phyloP scores from a whole-genome alignment of 2,888 invertebrate genomes.

The Hybos culiciformis region DNA sequence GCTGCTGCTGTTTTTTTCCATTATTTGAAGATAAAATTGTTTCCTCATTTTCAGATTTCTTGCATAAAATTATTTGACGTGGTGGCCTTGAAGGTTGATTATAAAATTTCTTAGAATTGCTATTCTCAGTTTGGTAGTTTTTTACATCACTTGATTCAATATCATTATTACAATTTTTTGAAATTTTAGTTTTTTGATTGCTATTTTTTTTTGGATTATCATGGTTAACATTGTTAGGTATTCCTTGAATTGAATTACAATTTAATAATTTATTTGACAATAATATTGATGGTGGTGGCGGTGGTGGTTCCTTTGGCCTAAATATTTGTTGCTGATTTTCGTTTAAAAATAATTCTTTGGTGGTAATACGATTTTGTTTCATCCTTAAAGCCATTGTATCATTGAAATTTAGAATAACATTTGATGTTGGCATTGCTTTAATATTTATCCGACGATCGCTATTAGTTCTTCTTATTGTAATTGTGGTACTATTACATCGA shows the following conservation, averaged over 20 bases:
- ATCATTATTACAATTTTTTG: too few species aligned
- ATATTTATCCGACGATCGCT: slow-evolving; percentile 33
- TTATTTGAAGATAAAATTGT: too few species aligned
- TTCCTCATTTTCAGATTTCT: too few species aligned
- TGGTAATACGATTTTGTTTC: slow-evolving; percentile 45
- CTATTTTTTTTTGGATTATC: too few species aligned
- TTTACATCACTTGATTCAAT: too few species aligned
- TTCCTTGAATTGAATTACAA: too few species aligned
- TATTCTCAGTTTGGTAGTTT: too few species aligned
- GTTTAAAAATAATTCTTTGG: slow-evolving; percentile 44
- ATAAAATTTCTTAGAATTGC: too few species aligned
- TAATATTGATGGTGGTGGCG: slow-evolving; percentile 11
- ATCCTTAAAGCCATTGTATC: slow-evolving; percentile 75
- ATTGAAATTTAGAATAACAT: slow-evolving; percentile 37
- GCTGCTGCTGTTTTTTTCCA: slow-evolving; percentile 1
- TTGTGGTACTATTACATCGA: neutral
- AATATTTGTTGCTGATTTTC: slow-evolving; percentile 12
- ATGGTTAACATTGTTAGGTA: too few species aligned
- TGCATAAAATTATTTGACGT: slow-evolving; percentile 10
- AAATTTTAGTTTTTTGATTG: too few species aligned
- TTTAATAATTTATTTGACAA: too few species aligned
- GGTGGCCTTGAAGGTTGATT: slow-evolving; percentile 11
- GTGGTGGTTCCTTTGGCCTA: slow-evolving; percentile 36
- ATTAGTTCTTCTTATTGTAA: slow-evolving; percentile 28
- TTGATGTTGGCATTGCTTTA: slow-evolving; percentile 29